Base-by-base conservation (phyloP, 2,113 vertebrate species). In the Sitta europaea region DNA sequence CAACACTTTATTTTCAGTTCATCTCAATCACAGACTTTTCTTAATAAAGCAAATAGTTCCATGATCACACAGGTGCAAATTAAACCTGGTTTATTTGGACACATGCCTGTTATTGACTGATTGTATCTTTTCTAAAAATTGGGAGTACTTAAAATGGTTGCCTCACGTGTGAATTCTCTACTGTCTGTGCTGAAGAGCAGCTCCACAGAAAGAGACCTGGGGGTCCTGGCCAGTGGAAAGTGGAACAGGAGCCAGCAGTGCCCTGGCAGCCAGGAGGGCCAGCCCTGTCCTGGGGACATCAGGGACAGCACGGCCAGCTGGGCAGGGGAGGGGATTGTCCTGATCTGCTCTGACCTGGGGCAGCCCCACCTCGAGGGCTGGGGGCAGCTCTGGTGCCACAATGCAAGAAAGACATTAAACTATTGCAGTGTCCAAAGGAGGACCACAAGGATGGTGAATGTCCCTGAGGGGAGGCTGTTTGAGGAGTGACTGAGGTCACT, bases 201-300 rank as follows among this genome's bases (percentile, higher is more conserved):
- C 6, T 1, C 13, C 24, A 31, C 4, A 21, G 40, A 62, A 78
- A 48, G 48, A 16, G 10, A 6, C 15, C 2, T 40, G 24, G 4
- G 5, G 4, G 2, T 62, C 40, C 40, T 62, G 40, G 13, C 0
- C 2, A 0, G 0, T 33, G 5, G 1, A 0, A 11, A 47, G 24
- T 2, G 9, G 40, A 9, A 6, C 24, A 6, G 0, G 40, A 61
- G 47, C 7, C 73, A 87, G 73, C 47, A 62, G 47, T 38, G 73
- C n/a, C 63, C 47, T 77, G 63, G 54, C 43, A 61, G 47, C 63
- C 84, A 86, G 63, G 55, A 70, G 47, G 10, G n/a, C 0, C 63
- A 70, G 0, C 4, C 15, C 10, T 70, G 55, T 21, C 63, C 47
- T 70, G 55, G 23, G 33, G 14, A 0, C 47, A 53, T 47, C 73